Evolutionary conservation across 35 echinoderm and acorn worm species (phyloP).

Genomic region (Apostichopus parvimensis): DNA sequence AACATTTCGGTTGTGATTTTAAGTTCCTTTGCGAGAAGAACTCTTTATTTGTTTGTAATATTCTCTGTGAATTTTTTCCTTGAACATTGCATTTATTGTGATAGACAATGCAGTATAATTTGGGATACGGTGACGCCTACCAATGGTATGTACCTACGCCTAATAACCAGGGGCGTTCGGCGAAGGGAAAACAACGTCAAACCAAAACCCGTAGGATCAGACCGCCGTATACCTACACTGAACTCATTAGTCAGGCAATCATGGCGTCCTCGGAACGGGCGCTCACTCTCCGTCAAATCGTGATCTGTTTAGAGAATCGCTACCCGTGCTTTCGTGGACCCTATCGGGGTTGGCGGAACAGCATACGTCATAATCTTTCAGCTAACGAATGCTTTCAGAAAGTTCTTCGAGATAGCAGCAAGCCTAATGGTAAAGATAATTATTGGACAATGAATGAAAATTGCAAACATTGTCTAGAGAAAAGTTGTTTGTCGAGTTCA

Average conservation of each 20-base stretch:
- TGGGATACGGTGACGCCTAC: background rate
- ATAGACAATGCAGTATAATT: conserved; percentile 1
- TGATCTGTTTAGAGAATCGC: conserved; percentile 45
- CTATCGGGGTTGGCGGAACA: conserved; percentile 85
- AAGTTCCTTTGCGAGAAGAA: background rate
- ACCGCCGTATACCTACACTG: conserved; percentile 76
- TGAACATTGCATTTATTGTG: background rate
- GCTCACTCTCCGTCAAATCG: conserved; percentile 80
- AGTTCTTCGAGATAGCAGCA: conserved; percentile 50
- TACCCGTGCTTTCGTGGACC: conserved; percentile 73
- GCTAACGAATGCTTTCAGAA: conserved; percentile 79
- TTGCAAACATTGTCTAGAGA: conserved; percentile 8
- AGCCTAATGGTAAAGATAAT: conserved; percentile 79
- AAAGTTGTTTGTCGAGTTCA: background rate
- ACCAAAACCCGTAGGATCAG: conserved; percentile 63
- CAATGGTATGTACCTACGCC: background rate
- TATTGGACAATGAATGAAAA: conserved; percentile 64
- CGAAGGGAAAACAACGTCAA: conserved; percentile 52
- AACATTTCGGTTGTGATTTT: too few species aligned
- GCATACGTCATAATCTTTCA: conserved; percentile 86
- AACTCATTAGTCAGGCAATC: conserved; percentile 87
- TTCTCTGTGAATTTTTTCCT: background rate
- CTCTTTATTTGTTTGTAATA: background rate
- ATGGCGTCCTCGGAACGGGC: conserved; percentile 63
- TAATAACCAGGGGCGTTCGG: conserved; percentile 5